Percentiles rank a stretch among this genome's conserved stretches.
Conservation (phyloP, 92 coral and sea anemone genomes). For the Phenganax marumi region DNA sequence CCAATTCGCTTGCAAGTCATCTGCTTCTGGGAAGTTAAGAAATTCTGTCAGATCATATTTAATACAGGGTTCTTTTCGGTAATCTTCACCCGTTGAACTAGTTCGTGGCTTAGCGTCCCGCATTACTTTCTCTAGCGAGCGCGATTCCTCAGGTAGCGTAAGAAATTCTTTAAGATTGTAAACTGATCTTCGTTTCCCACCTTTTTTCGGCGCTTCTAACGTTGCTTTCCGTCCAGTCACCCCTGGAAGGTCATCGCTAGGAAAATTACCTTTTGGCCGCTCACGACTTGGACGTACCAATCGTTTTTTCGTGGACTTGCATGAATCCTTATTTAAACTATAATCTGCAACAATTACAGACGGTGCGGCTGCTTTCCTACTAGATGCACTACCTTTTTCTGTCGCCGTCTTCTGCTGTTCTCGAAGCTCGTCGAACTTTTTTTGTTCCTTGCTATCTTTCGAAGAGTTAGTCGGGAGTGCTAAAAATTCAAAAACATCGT, state of each 20-base stretch:
- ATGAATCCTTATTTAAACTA: constrained; percentile 17
- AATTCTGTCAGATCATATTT: constrained; percentile 23
- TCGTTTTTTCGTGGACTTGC: background rate
- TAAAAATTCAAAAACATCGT: constrained; percentile 27
- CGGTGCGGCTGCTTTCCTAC: constrained; percentile 9
- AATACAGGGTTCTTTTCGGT: background rate
- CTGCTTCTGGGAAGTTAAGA: constrained; percentile 20
- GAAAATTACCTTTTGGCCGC: constrained; percentile 16
- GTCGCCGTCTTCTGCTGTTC: background rate
- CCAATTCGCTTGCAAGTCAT: background rate
- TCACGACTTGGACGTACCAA: background rate
- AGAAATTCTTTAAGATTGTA: constrained; percentile 28
- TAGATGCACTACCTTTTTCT: background rate
- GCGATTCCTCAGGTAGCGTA: background rate
- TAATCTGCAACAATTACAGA: constrained; percentile 36
- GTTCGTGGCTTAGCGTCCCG: background rate
- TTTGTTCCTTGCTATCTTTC: background rate
- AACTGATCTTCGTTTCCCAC: background rate
- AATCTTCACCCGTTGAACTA: background rate
- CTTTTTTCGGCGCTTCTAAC: background rate
- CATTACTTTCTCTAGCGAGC: background rate
- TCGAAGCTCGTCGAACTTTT: background rate
- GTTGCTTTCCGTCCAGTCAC: background rate
- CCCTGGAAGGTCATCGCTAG: background rate
- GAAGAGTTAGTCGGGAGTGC: constrained; percentile 1